Evolutionary conservation across 2,888 invertebrate genomes (phyloP), one percentile per base, ranked within the genome.

Genomic region (Agonopterix heracliana): DNA sequence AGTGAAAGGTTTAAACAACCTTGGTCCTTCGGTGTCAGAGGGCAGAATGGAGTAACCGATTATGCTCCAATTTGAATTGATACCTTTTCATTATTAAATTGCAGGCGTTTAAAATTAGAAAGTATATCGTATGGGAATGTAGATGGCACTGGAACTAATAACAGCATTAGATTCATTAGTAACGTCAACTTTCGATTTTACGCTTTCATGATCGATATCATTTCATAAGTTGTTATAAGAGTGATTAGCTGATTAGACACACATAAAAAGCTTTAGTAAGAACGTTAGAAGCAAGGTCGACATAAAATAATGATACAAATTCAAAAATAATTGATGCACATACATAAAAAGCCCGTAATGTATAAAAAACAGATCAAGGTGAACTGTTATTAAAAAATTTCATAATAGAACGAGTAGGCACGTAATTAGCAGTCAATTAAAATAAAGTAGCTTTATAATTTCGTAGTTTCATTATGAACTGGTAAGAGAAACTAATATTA

Each of bases 81-180:
- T 47, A 36, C 42, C 38, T 44, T 11, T 43, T 17, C 26, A 43
- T 9, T 26, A 43, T 17, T 7, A 34, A 8, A 3, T 8, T 7
- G 34, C 5, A 10, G 14, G 34, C 17, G 1, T 26, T 26, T 26
- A 34, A 34, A 44, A 12, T 34, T 26, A n/a, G 44, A 44, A 17
- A n/a, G 34, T 12, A 10, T 11, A 38, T 38, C 42, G 42, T 14
- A 17, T 42, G 42, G 9, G 9, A 42, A 56, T 49, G 48, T 64
- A 56, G 63, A 69, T 71, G 69, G 68, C 70, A 71, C 68, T 68
- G 61, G 60, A 70, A 68, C 67, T 71, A 75, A 73, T 71, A 56
- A 67, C 62, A 51, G 53, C 50, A 48, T 66, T 59, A 61, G 61
- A 61, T 50, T 56, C 50, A 62, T 59, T 55, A 49, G 56, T 50